Conservation (phyloP, 2,888 invertebrate genomes). For the Thera obeliscata region DNA sequence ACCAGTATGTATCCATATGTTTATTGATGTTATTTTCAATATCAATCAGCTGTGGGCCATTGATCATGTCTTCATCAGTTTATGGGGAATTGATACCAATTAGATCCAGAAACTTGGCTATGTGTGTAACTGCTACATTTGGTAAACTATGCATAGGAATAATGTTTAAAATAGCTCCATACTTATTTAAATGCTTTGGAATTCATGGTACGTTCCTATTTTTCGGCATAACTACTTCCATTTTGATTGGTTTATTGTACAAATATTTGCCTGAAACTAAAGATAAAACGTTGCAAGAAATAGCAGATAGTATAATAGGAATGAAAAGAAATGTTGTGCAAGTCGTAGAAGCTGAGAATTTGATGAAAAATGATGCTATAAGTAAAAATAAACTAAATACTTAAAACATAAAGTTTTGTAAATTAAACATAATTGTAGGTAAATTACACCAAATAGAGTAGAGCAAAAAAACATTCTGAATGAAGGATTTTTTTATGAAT, state of each 20-base stretch:
- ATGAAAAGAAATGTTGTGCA: constrained; percentile 7
- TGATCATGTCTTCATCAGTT: constrained; percentile 46
- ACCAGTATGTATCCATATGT: constrained; percentile 43
- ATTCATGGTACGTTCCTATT: constrained; percentile 50
- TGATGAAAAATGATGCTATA: not conserved
- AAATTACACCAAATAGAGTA: not conserved
- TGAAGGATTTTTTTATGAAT: not conserved
- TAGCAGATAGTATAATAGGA: constrained; percentile 42
- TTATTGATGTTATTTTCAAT: constrained; percentile 48
- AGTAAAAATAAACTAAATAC: not conserved
- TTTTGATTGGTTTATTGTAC: constrained; percentile 39
- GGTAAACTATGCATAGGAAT: constrained; percentile 30
- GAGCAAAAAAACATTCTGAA: too few species aligned
- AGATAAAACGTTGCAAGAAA: constrained; percentile 57
- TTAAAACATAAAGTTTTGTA: too few species aligned
- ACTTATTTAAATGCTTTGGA: constrained; percentile 44
- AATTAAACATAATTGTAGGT: too few species aligned
- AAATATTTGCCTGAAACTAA: constrained; percentile 60
- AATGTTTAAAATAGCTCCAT: constrained; percentile 49
- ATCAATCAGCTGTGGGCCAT: constrained; percentile 51
- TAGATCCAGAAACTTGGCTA: constrained; percentile 45
- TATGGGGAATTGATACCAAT: constrained; percentile 51
- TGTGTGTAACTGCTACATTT: constrained; percentile 34
- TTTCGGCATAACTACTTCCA: constrained; percentile 42
- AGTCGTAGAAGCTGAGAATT: not conserved